Evolutionary conservation across 2,113 vertebrate genomes (phyloP).

Genomic region (Chionodraco myersi): DNA sequence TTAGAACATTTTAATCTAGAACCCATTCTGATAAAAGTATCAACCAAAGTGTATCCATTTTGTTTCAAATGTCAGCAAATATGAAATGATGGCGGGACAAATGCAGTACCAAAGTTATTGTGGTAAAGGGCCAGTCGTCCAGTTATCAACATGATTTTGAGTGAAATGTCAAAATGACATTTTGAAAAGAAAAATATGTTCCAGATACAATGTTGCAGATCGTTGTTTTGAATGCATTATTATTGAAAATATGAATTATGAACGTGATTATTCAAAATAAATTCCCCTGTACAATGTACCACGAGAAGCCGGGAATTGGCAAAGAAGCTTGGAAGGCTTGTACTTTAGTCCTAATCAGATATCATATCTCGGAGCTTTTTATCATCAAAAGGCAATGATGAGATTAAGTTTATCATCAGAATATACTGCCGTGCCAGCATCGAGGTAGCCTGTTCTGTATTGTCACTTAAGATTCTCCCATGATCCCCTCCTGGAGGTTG

Average conservation of each 20-base stretch:
- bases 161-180: conserved; percentile 28
- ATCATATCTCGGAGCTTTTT: conserved; percentile 50
- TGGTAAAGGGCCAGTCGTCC: conserved; percentile 6
- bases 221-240: conserved; percentile 45
- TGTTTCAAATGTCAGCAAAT: conserved; percentile 35
- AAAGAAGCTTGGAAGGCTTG: conserved; percentile 25
- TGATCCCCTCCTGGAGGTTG: conserved; percentile 20
- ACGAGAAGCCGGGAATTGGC: conserved; percentile 8
- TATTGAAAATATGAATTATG: conserved; percentile 42
- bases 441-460: conserved; percentile 20
- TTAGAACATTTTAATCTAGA: conserved; percentile 28
- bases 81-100: background rate
- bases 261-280: conserved; percentile 50
- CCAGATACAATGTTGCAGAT: conserved; percentile 17
- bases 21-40: conserved; percentile 13
- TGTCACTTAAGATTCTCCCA: conserved; percentile 26
- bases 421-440: conserved; percentile 16
- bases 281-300: conserved; percentile 16
- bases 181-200: conserved; percentile 1
- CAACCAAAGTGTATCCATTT: background rate
- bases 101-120: conserved; percentile 15
- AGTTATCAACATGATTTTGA: conserved; percentile 25
- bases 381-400: conserved; percentile 62
- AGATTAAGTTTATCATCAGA: conserved; percentile 51
- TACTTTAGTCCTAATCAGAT: conserved; percentile 49